phyloP scores from a whole-genome alignment of 2,797 vertebrate species.

The Mycteria americana region DNA sequence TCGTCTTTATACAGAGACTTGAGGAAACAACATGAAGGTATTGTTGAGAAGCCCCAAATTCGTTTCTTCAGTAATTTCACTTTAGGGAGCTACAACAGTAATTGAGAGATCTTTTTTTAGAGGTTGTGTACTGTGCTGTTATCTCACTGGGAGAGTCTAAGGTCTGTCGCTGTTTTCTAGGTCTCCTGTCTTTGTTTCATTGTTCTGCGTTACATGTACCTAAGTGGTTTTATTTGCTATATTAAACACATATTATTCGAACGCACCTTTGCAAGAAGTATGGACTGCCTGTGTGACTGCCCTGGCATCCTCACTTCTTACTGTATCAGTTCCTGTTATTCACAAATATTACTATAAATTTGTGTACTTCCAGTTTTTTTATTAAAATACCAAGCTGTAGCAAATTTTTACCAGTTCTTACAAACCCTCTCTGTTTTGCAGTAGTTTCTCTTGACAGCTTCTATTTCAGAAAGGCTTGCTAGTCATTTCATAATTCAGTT shows the following conservation, averaged over 20 bases:
- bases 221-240: not conserved
- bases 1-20: not conserved
- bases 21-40: not conserved
- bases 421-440: not conserved
- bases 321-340: not conserved
- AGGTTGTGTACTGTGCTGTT: not conserved
- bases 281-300: not conserved
- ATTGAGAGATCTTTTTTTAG: not conserved
- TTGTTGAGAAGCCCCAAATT: not conserved
- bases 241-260: not conserved
- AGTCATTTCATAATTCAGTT: not conserved
- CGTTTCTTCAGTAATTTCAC: not conserved
- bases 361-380: not conserved
- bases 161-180: not conserved
- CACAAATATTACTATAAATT: not conserved
- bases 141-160: not conserved
- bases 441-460: not conserved
- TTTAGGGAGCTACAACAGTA: not conserved
- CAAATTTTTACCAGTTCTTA: not conserved
- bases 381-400: not conserved
- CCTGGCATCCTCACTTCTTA: not conserved
- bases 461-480: not conserved
- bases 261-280: not conserved
- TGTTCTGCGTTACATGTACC: accelerated
- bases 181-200: not conserved